phyloP scores from a whole-genome alignment of 2,888 invertebrate species.

The Eulithis prunata region DNA sequence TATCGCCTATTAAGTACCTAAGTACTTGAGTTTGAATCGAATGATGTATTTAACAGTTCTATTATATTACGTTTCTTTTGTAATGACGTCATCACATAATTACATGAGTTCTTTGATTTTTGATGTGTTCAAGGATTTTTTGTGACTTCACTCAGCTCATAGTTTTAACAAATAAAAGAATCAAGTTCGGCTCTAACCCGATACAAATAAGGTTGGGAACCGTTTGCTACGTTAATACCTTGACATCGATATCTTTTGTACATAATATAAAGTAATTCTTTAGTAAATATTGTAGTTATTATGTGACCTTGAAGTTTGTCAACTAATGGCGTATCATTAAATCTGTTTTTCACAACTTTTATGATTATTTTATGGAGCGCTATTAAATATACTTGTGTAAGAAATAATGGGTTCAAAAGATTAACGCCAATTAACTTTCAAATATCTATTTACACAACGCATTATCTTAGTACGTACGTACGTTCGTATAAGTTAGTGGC shows the following conservation, averaged over 20 bases:
- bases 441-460: background rate
- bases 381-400: conserved; percentile 7
- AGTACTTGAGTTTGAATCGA: background rate
- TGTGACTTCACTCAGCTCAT: conserved; percentile 10
- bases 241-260: conserved; percentile 64
- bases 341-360: conserved; percentile 33
- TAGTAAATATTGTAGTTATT: conserved; percentile 59
- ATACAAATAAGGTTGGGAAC: conserved; percentile 45
- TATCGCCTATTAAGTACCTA: background rate
- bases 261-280: conserved; percentile 52
- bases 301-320: conserved; percentile 58
- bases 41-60: conserved; percentile 12
- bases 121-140: conserved; percentile 37
- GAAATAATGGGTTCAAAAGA: conserved; percentile 10
- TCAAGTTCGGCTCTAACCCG: conserved; percentile 1
- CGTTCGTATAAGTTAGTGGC: too few relatives aligned
- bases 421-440: conserved; percentile 3
- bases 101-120: conserved; percentile 51
- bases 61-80: conserved; percentile 37
- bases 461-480: too few relatives aligned
- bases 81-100: conserved; percentile 45
- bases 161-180: conserved; percentile 10
- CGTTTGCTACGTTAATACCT: conserved; percentile 46
- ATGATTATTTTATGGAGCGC: conserved; percentile 26
- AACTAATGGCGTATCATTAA: conserved; percentile 36